Base-by-base conservation (phyloP, 2,888 invertebrate genomes). In the Lasius fuliginosus region DNA sequence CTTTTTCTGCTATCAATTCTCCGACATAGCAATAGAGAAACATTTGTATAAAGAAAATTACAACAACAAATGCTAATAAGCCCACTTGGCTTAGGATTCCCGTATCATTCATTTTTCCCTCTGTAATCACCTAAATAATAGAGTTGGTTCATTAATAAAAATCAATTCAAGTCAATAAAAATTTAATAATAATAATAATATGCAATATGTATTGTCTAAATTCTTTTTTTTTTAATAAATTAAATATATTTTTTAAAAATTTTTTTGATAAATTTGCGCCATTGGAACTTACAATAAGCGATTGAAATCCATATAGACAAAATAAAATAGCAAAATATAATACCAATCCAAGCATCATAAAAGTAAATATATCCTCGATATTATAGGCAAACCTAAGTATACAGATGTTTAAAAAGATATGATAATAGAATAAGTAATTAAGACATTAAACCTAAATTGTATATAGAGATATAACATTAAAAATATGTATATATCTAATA, bases 281-380 rank as follows among this genome's bases (percentile, higher is more conserved):
- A 0, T 3, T 60, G 18, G 3, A 40, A 68, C 87, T 87, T 85
- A 82, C 87, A 2, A 27, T 15, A 23, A 68, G 8, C 30, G 85
- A 8, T n/a, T 68, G 36, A 27, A 79, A 60, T 9, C 74, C 74
- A 6, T 56, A 74, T 36, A 87, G 11, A 9, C 79, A 82, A 62
- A 56, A 18, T 56, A 53, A n/a, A 4, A 18, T 40, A 18, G 27
- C 30, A 3, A 82, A 87, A 46, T 83, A 79, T 3, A 85, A 0
- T 42, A 87, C 18, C 27, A 79, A 1, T 8, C 9, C 30, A 11
- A 85, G 23, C 15, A 85, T 15, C 33, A 85, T 42, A 18, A 83
- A 18, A 12, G 82, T 40, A 6, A 69, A 87, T 6, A 30, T 83
- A 64, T 42, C 33, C 30, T 83, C 79, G 18, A 83, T 73, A 11